These are phyloP conservation scores for Chorisops tibialis DNA, from an alignment of 2,888 invertebrate genomes.

Conservation along the genomic window DNA sequence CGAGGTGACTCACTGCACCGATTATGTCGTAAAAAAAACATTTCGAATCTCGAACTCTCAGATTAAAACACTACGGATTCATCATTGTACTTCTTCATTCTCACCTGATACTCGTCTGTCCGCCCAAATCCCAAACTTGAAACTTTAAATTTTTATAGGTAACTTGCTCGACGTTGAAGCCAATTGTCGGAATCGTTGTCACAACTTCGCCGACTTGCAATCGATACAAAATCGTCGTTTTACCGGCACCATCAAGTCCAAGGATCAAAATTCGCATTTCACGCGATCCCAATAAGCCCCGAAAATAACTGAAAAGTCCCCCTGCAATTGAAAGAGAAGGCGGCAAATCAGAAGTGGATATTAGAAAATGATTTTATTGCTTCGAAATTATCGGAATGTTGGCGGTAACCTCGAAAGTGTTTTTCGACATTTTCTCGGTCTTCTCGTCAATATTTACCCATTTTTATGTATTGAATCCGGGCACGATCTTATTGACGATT, in stretches of 20 bases:
- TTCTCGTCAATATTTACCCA: neutral
- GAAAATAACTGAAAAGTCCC: slow-evolving; percentile 94
- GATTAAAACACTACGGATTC: too few species aligned
- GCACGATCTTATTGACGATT: neutral
- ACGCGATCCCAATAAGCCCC: slow-evolving; percentile 89
- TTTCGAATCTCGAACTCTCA: too few species aligned
- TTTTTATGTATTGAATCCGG: slow-evolving; percentile 4
- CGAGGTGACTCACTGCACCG: too few species aligned
- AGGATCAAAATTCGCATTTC: slow-evolving; percentile 98
- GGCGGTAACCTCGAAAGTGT: slow-evolving; percentile 18
- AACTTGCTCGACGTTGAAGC: slow-evolving; percentile 98
- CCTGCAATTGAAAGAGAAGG: slow-evolving; percentile 57
- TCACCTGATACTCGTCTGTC: slow-evolving; percentile 97
- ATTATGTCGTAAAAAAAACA: too few species aligned
- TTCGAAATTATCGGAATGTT: neutral
- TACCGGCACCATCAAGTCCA: slow-evolving; percentile 97
- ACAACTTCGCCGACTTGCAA: slow-evolving; percentile 98
- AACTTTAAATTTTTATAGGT: slow-evolving; percentile 99
- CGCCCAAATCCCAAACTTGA: slow-evolving; percentile 98
- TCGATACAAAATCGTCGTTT: slow-evolving; percentile 97
- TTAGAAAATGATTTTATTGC: neutral
- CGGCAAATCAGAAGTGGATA: neutral
- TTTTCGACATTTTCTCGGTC: slow-evolving; percentile 6
- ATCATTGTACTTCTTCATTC: slow-evolving; percentile 19
- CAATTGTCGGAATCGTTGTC: slow-evolving; percentile 97